These are phyloP conservation scores for Scomber colias DNA, from an alignment of 2,113 vertebrate genomes.

Conservation along the genomic window DNA sequence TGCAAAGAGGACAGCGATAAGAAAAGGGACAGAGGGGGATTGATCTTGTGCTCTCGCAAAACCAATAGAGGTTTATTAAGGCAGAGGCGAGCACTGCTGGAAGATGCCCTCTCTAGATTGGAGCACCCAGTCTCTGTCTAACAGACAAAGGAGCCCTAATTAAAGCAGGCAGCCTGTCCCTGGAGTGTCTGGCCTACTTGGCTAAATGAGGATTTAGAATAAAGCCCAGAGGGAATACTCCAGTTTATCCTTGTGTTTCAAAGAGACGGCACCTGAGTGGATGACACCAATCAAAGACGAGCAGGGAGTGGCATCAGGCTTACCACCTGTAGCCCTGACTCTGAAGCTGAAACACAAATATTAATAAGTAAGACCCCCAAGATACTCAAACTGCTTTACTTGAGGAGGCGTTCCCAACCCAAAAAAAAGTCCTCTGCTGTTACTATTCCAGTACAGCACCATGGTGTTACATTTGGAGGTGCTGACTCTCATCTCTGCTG, in stretches of 20 bases:
- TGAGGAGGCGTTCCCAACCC: not conserved
- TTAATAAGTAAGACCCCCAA: too few relatives aligned
- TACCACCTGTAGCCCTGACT: not conserved
- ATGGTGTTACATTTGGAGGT: not conserved
- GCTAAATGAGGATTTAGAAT: slow-evolving; percentile 68
- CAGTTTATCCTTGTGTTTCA: slow-evolving; percentile 53
- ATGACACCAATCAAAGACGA: slow-evolving; percentile 15
- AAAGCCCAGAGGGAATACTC: slow-evolving; percentile 66
- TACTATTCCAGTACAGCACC: not conserved
- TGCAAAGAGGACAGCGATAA: not conserved
- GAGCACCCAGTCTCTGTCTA: slow-evolving; percentile 33
- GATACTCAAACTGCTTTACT: too few relatives aligned
- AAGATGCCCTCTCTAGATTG: slow-evolving; percentile 10
- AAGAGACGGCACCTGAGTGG: slow-evolving; percentile 26
- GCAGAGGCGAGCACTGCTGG: not conserved
- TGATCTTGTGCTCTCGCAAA: slow-evolving; percentile 15
- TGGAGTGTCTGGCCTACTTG: slow-evolving; percentile 69
- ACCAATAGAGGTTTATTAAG: slow-evolving; percentile 45
- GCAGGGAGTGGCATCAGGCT: not conserved
- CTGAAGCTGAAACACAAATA: not conserved
- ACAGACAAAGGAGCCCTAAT: slow-evolving; percentile 64
- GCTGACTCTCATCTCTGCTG: not conserved
- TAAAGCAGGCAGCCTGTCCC: slow-evolving; percentile 58
- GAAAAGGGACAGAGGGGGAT: not conserved
- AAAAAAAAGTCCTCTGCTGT: not conserved